phyloP scores from a whole-genome alignment of 2,888 invertebrate genomes.

The Dendrolimus pini region DNA sequence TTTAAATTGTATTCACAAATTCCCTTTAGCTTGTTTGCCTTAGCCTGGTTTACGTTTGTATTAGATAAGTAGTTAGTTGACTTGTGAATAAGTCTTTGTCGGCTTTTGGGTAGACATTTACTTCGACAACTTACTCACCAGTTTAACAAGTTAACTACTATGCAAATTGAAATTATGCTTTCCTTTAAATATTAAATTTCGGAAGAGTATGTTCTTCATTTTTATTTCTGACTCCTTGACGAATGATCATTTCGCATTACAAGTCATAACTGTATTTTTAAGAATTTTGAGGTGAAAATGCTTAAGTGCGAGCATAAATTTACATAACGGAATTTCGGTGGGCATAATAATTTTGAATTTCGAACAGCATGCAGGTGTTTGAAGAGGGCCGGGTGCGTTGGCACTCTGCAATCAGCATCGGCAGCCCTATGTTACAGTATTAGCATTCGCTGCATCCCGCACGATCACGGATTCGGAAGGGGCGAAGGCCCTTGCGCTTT shows the following conservation, averaged over 20 bases:
- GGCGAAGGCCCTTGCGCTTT: slow-evolving; percentile 66
- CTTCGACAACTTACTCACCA: no score
- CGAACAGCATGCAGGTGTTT: not conserved
- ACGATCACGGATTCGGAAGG: slow-evolving; percentile 70
- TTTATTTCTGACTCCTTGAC: not conserved
- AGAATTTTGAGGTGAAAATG: not conserved
- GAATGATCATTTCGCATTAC: not conserved
- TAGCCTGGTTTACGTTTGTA: no score
- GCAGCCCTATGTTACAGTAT: slow-evolving; percentile 22
- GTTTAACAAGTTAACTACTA: no score
- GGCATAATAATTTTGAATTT: not conserved
- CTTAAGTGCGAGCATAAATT: not conserved
- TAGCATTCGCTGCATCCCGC: slow-evolving; percentile 69
- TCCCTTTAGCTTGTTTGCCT: no score
- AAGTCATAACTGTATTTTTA: not conserved
- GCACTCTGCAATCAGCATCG: not conserved
- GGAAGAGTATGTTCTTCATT: no score
- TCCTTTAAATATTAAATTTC: no score
- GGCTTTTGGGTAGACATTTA: no score
- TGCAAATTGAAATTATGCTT: no score
- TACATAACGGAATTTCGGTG: not conserved
- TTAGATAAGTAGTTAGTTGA: no score
- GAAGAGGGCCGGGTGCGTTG: not conserved
- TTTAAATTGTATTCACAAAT: no score
- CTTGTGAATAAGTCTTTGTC: no score